Evolutionary conservation across 1,140 invertebrate genomes (phyloP).

Genomic region (Octopus bimaculoides): DNA sequence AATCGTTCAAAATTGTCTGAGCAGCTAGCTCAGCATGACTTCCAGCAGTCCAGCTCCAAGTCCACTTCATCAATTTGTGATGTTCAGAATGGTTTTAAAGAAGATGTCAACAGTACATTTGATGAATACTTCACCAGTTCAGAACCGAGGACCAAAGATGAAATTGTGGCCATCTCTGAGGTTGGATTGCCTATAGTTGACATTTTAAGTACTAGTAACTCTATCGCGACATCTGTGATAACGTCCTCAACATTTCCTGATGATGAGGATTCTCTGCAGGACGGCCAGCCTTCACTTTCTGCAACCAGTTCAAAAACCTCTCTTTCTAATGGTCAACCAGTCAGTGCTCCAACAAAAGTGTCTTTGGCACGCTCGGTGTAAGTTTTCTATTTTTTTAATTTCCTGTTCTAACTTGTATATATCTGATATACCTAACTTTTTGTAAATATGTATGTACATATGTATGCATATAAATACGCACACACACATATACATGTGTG

Average conservation of each 20-base stretch:
- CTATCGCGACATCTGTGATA: neutral
- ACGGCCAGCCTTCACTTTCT: neutral
- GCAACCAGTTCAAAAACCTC: neutral
- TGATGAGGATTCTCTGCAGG: neutral
- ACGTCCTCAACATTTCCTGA: neutral
- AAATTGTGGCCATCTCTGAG: slow-evolving; percentile 17
- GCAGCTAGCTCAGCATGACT: neutral
- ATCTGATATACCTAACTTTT: too few relatives aligned
- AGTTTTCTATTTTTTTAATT: too few relatives aligned
- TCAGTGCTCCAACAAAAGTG: neutral
- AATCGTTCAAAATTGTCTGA: slow-evolving; percentile 6
- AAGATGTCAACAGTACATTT: slow-evolving; percentile 46
- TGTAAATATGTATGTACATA: too few relatives aligned
- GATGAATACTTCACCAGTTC: slow-evolving; percentile 48
- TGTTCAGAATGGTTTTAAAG: slow-evolving; percentile 31
- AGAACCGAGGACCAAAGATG: slow-evolving; percentile 42
- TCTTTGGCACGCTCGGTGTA: neutral
- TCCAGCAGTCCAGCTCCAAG: neutral
- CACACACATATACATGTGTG: too few relatives aligned
- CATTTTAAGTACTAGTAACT: neutral
- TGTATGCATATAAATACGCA: too few relatives aligned
- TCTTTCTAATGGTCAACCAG: neutral
- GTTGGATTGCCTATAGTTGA: neutral
- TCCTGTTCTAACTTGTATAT: too few relatives aligned
- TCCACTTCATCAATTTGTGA: slow-evolving; percentile 24